Conservation (phyloP, 2,888 invertebrate species). For the Heterodera filipjevi region DNA sequence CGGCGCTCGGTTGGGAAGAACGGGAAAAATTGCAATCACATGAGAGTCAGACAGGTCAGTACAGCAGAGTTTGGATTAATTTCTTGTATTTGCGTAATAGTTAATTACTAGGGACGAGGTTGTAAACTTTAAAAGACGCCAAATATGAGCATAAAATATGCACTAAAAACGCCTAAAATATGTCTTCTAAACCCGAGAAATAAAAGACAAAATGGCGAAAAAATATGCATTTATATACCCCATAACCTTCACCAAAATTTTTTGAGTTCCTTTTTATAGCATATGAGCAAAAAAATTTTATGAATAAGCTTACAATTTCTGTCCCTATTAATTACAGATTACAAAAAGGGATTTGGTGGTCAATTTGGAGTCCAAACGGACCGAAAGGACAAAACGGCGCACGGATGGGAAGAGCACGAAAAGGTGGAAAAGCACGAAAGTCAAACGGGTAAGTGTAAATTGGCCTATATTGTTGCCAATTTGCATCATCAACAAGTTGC, state of each 20-base stretch:
- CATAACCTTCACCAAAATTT: too few relatives aligned
- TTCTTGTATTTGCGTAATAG: not conserved
- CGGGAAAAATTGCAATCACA: conserved; percentile 82
- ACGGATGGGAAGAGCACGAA: conserved; percentile 74
- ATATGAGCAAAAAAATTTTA: too few relatives aligned
- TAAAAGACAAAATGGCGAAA: too few relatives aligned
- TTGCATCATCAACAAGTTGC: too few relatives aligned
- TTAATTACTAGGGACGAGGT: too few relatives aligned
- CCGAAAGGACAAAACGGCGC: conserved; percentile 74
- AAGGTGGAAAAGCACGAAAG: conserved; percentile 81
- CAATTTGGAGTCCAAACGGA: conserved; percentile 68
- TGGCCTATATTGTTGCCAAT: not conserved
- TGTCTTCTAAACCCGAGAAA: too few relatives aligned
- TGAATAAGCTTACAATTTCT: not conserved
- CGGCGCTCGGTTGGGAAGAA: conserved; percentile 76
- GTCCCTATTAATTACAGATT: conserved; percentile 49
- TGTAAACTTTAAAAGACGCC: too few relatives aligned
- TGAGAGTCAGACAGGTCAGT: conserved; percentile 74
- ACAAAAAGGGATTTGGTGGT: conserved; percentile 68
- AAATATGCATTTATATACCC: too few relatives aligned
- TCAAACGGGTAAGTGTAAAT: conserved; percentile 38
- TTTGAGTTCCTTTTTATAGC: too few relatives aligned
- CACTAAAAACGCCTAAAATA: too few relatives aligned
- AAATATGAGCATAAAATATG: too few relatives aligned
- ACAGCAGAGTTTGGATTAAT: not conserved